Conservation (phyloP, 2,797 vertebrate species). For the Petrocephalus schoutedeni region DNA sequence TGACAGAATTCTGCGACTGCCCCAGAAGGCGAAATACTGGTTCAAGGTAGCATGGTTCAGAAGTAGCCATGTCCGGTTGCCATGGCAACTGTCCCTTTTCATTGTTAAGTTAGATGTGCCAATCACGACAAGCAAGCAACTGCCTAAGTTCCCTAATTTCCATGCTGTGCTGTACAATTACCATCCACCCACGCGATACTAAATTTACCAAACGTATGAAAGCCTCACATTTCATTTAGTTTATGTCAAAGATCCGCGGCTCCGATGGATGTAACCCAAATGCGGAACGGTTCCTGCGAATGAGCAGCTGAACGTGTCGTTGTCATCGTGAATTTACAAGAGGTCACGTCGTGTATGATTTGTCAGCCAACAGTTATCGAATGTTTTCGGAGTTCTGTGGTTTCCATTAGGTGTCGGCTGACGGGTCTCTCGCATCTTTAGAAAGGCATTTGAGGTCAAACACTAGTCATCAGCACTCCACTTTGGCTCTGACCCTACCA, state of each 20-base stretch:
- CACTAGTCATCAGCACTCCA: not conserved
- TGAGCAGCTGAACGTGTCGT: not conserved
- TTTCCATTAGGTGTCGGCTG: not conserved
- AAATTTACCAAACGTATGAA: slow-evolving; percentile 37
- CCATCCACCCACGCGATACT: slow-evolving; percentile 35
- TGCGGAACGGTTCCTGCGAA: not conserved
- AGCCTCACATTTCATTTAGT: slow-evolving; percentile 21
- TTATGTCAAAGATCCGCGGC: not conserved
- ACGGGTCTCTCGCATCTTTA: not conserved
- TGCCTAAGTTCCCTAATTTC: slow-evolving; percentile 33
- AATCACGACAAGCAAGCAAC: slow-evolving; percentile 37
- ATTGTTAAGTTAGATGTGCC: slow-evolving; percentile 32
- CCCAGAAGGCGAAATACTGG: not conserved
- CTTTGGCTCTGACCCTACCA: not conserved
- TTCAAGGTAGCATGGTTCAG: not conserved
- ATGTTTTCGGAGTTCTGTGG: not conserved
- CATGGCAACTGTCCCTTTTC: slow-evolving; percentile 37
- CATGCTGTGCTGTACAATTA: slow-evolving; percentile 38
- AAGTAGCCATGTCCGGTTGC: slow-evolving; percentile 38
- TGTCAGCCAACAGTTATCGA: not conserved
- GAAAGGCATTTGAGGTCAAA: not conserved
- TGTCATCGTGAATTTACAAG: not conserved
- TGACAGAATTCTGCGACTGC: not conserved
- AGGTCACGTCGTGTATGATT: not conserved
- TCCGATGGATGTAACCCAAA: not conserved